Conservation (phyloP, 2,113 vertebrate genomes). For the Hippocampus barbouri region DNA sequence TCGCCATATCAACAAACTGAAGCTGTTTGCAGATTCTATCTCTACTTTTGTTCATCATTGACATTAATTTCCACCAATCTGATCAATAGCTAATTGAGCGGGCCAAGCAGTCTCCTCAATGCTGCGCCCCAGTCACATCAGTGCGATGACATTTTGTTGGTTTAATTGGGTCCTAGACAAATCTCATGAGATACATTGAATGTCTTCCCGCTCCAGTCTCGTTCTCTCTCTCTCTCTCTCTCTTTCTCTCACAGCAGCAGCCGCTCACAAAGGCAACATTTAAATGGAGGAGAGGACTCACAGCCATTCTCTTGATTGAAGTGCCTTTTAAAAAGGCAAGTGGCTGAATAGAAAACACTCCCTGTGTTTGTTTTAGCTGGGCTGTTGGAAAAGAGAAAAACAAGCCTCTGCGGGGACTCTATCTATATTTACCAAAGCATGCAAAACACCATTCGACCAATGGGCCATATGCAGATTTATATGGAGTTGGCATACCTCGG, state of each 20-base stretch:
- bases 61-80: conserved; percentile 60
- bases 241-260: conserved; percentile 6
- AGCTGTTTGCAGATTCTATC: conserved; percentile 66
- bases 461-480: background rate
- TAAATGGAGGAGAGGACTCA: conserved; percentile 26
- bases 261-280: conserved; percentile 41
- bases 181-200: conserved; percentile 7
- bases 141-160: background rate
- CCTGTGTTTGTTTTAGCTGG: conserved; percentile 38
- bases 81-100: conserved; percentile 69
- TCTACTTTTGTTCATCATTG: conserved; percentile 66
- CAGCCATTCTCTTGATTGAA: conserved; percentile 52
- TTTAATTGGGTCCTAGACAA: conserved; percentile 20
- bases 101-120: conserved; percentile 25
- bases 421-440: conserved; percentile 2
- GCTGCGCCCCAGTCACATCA: background rate
- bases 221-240: background rate
- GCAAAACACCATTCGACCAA: background rate
- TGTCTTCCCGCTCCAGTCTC: conserved; percentile 9
- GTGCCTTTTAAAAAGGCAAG: conserved; percentile 51
- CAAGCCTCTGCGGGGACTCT: background rate
- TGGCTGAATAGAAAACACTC: conserved; percentile 42
- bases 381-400: conserved; percentile 26
- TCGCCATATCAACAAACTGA: conserved; percentile 51
- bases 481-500: conserved; percentile 11